phyloP scores from a whole-genome alignment of 1,140 invertebrate species.

The Atta texana region DNA sequence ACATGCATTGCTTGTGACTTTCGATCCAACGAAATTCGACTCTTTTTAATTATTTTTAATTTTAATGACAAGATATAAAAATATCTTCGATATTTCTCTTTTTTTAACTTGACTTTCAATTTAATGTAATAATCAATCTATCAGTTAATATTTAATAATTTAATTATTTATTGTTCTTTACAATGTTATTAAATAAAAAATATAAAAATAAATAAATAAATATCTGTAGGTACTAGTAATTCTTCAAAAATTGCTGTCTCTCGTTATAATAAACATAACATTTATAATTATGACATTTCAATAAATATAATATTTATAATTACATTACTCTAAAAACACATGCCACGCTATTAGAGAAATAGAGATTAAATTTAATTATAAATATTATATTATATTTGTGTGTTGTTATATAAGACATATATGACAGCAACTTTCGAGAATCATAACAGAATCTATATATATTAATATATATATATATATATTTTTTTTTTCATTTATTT shows the following conservation, averaged over 20 bases:
- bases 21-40: not conserved
- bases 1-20: not conserved
- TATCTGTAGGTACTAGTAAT: no score
- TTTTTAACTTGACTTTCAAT: not conserved
- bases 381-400: not conserved
- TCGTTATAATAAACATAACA: no score
- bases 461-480: no score
- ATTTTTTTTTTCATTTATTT: no score
- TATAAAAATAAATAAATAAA: no score
- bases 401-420: no score
- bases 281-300: no score
- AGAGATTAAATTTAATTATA: not conserved
- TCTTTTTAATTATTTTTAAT: conserved; percentile 1
- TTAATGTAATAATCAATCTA: not conserved
- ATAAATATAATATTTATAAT: no score
- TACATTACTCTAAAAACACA: no score
- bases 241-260: no score
- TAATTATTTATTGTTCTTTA: no score
- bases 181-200: no score
- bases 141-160: not conserved
- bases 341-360: not conserved
- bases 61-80: not conserved
- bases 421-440: not conserved
- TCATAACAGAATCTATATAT: not conserved
- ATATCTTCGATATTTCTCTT: not conserved